Conservation (phyloP, 1,140 invertebrate genomes). For the Atta cephalotes region DNA sequence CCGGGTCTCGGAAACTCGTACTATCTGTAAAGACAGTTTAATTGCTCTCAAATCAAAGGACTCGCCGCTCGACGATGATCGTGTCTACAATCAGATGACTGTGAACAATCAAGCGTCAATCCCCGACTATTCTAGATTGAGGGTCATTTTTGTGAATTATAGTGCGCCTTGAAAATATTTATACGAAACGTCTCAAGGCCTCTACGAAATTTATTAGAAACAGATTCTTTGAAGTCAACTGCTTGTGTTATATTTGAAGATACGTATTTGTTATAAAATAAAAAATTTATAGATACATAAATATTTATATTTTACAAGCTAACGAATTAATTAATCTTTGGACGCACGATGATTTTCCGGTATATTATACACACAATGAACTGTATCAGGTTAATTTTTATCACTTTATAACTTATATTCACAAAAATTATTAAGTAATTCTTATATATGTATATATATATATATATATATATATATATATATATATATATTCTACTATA, state of each 20-base stretch:
- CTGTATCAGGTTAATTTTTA: no score
- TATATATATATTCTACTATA: no score
- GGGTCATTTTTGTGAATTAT: not conserved
- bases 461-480: no score
- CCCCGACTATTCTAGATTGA: slow-evolving; percentile 3
- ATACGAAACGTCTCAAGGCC: slow-evolving; percentile 10
- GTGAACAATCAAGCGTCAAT: not conserved
- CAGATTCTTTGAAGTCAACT: not conserved
- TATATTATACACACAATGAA: no score
- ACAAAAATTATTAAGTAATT: no score
- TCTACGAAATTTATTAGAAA: slow-evolving; percentile 1
- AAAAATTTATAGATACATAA: not conserved
- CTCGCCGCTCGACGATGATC: not conserved
- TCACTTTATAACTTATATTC: no score
- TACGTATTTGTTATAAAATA: not conserved
- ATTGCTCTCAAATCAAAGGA: not conserved
- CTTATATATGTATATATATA: no score
- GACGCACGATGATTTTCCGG: no score
- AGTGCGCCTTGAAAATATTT: slow-evolving; percentile 46
- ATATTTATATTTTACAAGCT: not conserved
- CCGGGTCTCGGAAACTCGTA: slow-evolving; percentile 92
- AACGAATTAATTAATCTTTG: no score
- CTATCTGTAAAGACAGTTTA: slow-evolving; percentile 87
- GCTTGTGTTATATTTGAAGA: not conserved
- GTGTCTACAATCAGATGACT: not conserved